A percentile compares a stretch with the other conserved stretches of the same genome.
Conservation (phyloP, 2,888 invertebrate species). For the Chrysolina haemoptera region DNA sequence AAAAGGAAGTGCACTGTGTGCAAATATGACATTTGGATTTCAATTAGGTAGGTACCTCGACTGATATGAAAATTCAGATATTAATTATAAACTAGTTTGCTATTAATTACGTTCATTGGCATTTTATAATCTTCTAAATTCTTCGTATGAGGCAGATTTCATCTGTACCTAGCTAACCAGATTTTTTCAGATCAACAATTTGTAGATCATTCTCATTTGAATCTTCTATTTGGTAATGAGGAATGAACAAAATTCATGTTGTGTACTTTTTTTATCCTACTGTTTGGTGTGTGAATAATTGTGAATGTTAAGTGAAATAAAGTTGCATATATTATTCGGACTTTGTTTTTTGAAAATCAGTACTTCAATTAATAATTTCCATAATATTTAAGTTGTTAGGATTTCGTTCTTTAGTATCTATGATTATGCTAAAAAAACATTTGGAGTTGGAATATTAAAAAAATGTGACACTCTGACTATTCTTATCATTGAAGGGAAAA, state of each 20-base stretch:
- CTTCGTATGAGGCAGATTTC: neutral
- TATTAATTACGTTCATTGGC: neutral
- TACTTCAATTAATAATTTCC: neutral
- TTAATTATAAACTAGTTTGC: too few relatives aligned
- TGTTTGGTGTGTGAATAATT: conserved; percentile 44
- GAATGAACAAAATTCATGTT: conserved; percentile 48
- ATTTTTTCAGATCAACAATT: too few relatives aligned
- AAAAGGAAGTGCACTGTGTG: too few relatives aligned
- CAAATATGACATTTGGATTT: too few relatives aligned
- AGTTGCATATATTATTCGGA: conserved; percentile 12
- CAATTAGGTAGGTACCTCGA: too few relatives aligned
- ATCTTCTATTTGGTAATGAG: conserved; percentile 26
- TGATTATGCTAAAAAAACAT: neutral
- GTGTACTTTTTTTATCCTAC: conserved; percentile 58
- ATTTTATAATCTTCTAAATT: neutral
- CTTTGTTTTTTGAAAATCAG: conserved; percentile 31
- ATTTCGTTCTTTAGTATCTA: conserved; percentile 1
- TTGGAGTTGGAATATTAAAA: neutral
- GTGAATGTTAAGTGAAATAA: conserved; percentile 31
- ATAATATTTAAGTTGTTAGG: neutral
- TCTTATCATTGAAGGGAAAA: conserved; percentile 3
- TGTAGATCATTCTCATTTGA: conserved; percentile 38
- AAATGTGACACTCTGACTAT: neutral
- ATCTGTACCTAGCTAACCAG: neutral
- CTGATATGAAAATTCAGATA: too few relatives aligned